Base-by-base conservation (phyloP, 2,888 invertebrate species). In the Disparrhopalites patrizii region DNA sequence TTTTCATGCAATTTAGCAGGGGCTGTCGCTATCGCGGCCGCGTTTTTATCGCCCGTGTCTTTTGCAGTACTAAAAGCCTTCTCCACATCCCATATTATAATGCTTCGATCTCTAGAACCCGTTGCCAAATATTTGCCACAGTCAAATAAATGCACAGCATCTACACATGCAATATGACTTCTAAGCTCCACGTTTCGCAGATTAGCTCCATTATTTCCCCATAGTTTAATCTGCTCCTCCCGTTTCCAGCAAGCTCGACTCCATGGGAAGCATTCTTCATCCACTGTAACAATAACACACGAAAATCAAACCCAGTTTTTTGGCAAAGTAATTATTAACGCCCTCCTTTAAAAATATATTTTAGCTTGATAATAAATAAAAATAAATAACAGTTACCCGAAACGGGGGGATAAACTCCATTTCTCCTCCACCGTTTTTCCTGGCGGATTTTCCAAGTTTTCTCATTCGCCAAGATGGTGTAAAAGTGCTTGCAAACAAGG, bases 171-270 rank as follows among this genome's bases (percentile, higher is more conserved):
- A 18, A 73, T 72, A 40, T 74, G 68, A 33, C 40, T 31, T n/a
- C 61, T 51, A 4, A 68, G 58, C 50, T 68, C 80, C 67, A 84
- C 77, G 75, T 83, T 81, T 70, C 79, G 80, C 78, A 83, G 81
- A 56, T 80, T 79, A 33, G 80, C 77, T 4, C 79, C 77, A 3
- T 80, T 77, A 77, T 82, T 78, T 5, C 76, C 78, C 87, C 87
- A 87, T 70, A 82, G 79, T 55, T 80, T 79, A 69, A 78, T 79
- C 72, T 85, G 83, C 65, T 82, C 81, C 76, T 87, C 85, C 77
- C 87, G 81, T 68, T 83, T 82, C 50, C 85, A 81, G 78, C 85
- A 86, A 0, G 85, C 79, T 50, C 74, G 70, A 43, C 74, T 75
- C 80, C 80, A 80, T 10, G 66, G 62, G 51, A 70, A 72, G 1